A percentile compares a stretch with the other conserved stretches of the same genome.
Evolutionary conservation across 2,888 invertebrate genomes (phyloP).

Genomic region (Gisinianus flammeolus): DNA sequence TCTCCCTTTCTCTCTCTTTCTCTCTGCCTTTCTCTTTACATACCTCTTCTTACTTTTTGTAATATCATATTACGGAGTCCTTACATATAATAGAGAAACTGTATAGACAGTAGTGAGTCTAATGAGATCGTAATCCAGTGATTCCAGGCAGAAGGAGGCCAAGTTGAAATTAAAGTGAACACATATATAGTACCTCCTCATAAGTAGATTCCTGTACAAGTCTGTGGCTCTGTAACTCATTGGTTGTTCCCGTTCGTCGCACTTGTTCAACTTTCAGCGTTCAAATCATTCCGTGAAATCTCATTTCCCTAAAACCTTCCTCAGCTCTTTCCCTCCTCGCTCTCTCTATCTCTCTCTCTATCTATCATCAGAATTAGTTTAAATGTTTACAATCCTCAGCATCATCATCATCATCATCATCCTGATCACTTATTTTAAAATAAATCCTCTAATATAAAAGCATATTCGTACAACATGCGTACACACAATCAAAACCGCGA

Average conservation of each 20-base stretch:
- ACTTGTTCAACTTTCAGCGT: slow-evolving; percentile 23
- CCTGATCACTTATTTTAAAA: slow-evolving; percentile 11
- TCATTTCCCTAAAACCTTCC: slow-evolving; percentile 35
- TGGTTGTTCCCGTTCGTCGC: not conserved
- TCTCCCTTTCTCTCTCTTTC: not conserved
- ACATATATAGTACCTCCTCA: not conserved
- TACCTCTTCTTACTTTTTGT: not conserved
- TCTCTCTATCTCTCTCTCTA: not conserved
- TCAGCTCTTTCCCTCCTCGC: not conserved
- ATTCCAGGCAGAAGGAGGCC: slow-evolving; percentile 34
- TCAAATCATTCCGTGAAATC: slow-evolving; percentile 32
- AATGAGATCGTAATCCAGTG: slow-evolving; percentile 37
- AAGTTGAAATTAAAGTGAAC: slow-evolving; percentile 35
- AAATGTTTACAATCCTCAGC: slow-evolving; percentile 22
- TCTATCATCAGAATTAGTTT: slow-evolving; percentile 16
- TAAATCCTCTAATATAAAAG: not conserved
- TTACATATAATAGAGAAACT: not conserved
- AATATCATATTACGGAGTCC: not conserved
- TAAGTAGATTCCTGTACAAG: not conserved
- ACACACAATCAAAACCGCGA: no score
- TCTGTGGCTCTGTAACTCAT: not conserved
- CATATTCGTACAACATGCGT: not conserved
- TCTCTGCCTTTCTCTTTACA: not conserved
- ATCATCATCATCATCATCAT: not conserved
- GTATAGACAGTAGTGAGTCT: slow-evolving; percentile 2